Conservation (phyloP, 2,797 vertebrate genomes). For the Pangasius macronema region DNA sequence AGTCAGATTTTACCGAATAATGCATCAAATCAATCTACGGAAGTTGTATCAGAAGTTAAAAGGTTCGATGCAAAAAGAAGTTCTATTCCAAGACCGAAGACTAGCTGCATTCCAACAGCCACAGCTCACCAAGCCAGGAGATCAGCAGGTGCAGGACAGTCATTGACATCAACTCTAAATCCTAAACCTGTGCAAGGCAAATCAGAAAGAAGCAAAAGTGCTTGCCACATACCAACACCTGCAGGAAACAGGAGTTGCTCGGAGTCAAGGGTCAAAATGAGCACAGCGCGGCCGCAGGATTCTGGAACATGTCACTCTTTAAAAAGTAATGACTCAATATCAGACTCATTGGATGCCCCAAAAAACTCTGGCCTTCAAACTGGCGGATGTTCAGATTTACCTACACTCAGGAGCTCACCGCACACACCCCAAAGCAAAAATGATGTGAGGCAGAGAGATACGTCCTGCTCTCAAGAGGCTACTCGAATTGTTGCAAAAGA, state of each 20-base stretch:
- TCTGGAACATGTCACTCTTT: constrained; percentile 36
- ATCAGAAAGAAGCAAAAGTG: constrained; percentile 42
- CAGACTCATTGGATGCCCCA: constrained; percentile 12
- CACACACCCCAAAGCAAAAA: constrained; percentile 20
- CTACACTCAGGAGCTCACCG: constrained; percentile 50
- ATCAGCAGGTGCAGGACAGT: constrained; percentile 56
- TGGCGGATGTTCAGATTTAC: constrained; percentile 45
- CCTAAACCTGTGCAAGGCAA: constrained; percentile 39
- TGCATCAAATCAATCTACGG: constrained; percentile 7
- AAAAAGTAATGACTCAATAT: constrained; percentile 38
- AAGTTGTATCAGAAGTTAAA: constrained; percentile 30
- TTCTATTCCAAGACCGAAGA: constrained; percentile 60
- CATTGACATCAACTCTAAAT: constrained; percentile 38
- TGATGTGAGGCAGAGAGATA: constrained; percentile 47
- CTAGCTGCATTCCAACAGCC: constrained; percentile 32
- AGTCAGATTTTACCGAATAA: background rate
- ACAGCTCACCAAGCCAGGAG: constrained; percentile 55
- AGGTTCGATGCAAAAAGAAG: constrained; percentile 59
- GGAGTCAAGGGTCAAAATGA: constrained; percentile 49
- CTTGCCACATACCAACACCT: background rate
- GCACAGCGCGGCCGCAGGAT: constrained; percentile 44
- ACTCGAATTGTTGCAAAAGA: constrained; percentile 48
- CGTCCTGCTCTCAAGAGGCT: constrained; percentile 15
- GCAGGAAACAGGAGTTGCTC: constrained; percentile 18
- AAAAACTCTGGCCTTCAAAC: constrained; percentile 53